Percentiles rank a stretch among this genome's conserved stretches.
phyloP scores from a whole-genome alignment of 2,888 invertebrate genomes.

The Herminia tarsipennalis region DNA sequence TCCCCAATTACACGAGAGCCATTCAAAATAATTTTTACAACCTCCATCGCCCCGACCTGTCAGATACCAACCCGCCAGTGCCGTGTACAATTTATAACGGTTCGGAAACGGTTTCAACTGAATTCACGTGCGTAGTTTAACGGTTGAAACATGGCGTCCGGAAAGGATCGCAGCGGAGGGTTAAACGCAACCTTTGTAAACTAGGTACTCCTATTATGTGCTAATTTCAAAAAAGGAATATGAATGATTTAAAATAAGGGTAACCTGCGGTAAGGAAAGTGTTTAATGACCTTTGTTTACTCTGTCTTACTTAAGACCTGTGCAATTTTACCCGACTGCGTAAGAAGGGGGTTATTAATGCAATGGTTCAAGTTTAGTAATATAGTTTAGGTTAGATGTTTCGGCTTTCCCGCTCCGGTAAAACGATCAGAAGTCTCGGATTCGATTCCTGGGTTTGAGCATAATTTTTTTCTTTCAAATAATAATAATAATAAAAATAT shows the following conservation, averaged over 20 bases:
- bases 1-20: constrained; percentile 22
- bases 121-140: constrained; percentile 72
- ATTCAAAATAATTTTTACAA: constrained; percentile 26
- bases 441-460: no score
- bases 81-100: constrained; percentile 58
- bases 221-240: constrained; percentile 60
- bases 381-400: no score
- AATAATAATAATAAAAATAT: no score
- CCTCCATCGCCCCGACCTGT: constrained; percentile 38
- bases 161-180: constrained; percentile 61
- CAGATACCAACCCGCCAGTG: constrained; percentile 37
- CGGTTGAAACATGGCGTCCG: constrained; percentile 72
- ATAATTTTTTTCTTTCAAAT: no score
- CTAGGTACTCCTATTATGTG: constrained; percentile 53
- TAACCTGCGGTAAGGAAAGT: no score
- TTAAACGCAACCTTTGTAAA: constrained; percentile 45
- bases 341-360: no score
- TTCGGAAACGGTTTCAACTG: constrained; percentile 70
- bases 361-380: no score
- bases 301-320: no score
- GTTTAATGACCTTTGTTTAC: constrained; percentile 11
- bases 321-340: no score
- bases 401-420: no score
- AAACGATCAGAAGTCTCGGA: no score
- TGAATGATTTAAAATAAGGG: constrained; percentile 23